Percentiles rank a stretch among this genome's conserved stretches.
These are phyloP conservation scores for Megaleporinus macrocephalus DNA, from an alignment of 2,113 vertebrate genomes.

Conservation along the genomic window DNA sequence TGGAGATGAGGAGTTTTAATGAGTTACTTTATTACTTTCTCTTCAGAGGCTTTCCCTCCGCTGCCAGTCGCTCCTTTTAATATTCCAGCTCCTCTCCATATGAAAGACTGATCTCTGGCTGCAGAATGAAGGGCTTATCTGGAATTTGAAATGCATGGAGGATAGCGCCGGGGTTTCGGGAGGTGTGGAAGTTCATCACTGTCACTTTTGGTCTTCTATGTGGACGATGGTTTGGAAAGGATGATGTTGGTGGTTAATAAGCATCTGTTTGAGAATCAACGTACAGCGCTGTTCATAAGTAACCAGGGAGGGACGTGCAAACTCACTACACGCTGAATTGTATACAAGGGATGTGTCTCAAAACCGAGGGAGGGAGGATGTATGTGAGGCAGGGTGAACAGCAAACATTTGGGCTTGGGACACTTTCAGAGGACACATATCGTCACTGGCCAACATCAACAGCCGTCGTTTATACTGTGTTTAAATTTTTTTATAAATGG, in stretches of 20 bases:
- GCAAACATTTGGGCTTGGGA: too few species aligned
- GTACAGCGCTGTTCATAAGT: neutral
- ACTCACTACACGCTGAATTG: too few species aligned
- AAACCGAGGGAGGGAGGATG: too few species aligned
- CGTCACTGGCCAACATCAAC: too few species aligned
- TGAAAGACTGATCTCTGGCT: slow-evolving; percentile 49
- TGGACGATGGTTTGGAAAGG: neutral
- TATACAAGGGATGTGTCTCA: too few species aligned
- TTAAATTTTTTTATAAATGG: too few species aligned
- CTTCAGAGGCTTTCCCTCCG: slow-evolving; percentile 58
- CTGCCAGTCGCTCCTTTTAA: slow-evolving; percentile 68
- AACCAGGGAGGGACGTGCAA: too few species aligned
- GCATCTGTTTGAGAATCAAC: neutral
- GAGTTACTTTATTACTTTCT: slow-evolving; percentile 72
- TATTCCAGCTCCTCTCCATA: slow-evolving; percentile 60
- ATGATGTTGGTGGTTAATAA: neutral
- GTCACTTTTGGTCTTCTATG: neutral
- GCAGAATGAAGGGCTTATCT: slow-evolving; percentile 30
- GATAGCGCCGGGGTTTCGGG: neutral
- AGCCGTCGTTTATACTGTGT: too few species aligned
- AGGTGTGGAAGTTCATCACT: neutral
- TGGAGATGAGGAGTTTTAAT: slow-evolving; percentile 73
- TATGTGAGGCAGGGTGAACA: too few species aligned
- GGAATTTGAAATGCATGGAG: slow-evolving; percentile 43
- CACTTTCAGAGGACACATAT: too few species aligned